Conservation (phyloP, 2,797 vertebrate species). For the Darevskia nairensis region DNA sequence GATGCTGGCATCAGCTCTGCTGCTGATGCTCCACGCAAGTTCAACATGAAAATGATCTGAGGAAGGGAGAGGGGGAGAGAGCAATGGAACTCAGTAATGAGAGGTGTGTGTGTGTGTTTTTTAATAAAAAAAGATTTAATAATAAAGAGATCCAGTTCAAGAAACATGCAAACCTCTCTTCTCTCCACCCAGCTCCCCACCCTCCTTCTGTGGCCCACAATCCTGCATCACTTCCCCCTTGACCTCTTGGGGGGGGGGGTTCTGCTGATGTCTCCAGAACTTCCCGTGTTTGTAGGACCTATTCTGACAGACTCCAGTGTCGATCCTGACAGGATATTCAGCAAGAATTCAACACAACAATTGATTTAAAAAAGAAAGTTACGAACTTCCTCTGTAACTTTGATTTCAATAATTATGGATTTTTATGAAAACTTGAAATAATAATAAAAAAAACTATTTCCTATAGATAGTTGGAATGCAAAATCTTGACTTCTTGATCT, state of each 20-base stretch:
- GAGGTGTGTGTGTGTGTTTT: slow-evolving; percentile 19
- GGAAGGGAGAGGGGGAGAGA: neutral
- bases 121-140: slow-evolving; percentile 51
- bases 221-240: slow-evolving; percentile 46
- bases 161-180: slow-evolving; percentile 73
- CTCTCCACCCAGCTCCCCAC: slow-evolving; percentile 36
- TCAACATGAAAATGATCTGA: slow-evolving; percentile 99
- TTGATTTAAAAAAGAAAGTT: slow-evolving; percentile 80
- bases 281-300: slow-evolving; percentile 73
- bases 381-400: slow-evolving; percentile 87
- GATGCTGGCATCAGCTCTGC: slow-evolving; percentile 92
- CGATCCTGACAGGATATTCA: slow-evolving; percentile 67
- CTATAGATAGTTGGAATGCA: slow-evolving; percentile 85
- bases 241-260: slow-evolving; percentile 75
- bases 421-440: slow-evolving; percentile 89
- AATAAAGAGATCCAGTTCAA: slow-evolving; percentile 61
- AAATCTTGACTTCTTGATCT: slow-evolving; percentile 79
- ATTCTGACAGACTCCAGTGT: slow-evolving; percentile 67
- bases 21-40: slow-evolving; percentile 95
- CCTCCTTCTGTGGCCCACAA: slow-evolving; percentile 6
- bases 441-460: slow-evolving; percentile 82
- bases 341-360: slow-evolving; percentile 65
- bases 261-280: slow-evolving; percentile 72
- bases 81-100: slow-evolving; percentile 58
- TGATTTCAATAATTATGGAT: slow-evolving; percentile 90